phyloP scores from a whole-genome alignment of 2,888 invertebrate species.

The Tachina lurida region DNA sequence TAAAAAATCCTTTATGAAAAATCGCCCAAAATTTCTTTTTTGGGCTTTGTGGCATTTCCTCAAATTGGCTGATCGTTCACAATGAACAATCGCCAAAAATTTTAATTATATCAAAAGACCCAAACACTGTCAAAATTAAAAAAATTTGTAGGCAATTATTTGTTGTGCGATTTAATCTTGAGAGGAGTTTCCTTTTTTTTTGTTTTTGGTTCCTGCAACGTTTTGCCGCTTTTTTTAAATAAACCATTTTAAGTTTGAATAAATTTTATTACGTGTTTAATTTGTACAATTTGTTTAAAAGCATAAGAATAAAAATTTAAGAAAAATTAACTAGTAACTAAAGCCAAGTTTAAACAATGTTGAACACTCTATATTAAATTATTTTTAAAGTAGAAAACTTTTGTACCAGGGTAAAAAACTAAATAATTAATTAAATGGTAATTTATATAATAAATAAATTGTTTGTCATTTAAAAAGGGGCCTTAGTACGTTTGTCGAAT shows the following conservation, averaged over 20 bases:
- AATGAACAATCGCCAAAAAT: too few species aligned
- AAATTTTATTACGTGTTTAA: constrained; percentile 51
- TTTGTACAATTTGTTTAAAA: constrained; percentile 67
- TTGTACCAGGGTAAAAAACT: constrained; percentile 48
- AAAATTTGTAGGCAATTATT: too few species aligned
- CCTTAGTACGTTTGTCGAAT: too few species aligned
- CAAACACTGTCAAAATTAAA: too few species aligned
- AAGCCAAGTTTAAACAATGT: constrained; percentile 66
- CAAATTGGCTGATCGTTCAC: too few species aligned
- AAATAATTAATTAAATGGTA: constrained; percentile 40
- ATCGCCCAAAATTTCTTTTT: too few species aligned
- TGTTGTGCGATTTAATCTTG: too few species aligned
- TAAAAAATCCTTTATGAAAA: too few species aligned
- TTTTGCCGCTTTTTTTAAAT: not conserved
- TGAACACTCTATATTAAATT: constrained; percentile 20
- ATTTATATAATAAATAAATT: constrained; percentile 61
- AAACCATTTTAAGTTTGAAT: constrained; percentile 11
- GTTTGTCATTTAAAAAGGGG: constrained; percentile 11
- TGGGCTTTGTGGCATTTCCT: too few species aligned
- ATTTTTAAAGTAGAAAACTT: constrained; percentile 42
- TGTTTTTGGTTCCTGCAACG: too few species aligned
- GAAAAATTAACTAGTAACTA: constrained; percentile 63
- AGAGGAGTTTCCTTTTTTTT: too few species aligned
- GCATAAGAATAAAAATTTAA: constrained; percentile 45
- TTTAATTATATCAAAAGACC: too few species aligned